Evolutionary conservation across 2,797 vertebrate genomes (phyloP), one percentile per base, ranked within the genome.

Genomic region (Pseudopleuronectes americanus): DNA sequence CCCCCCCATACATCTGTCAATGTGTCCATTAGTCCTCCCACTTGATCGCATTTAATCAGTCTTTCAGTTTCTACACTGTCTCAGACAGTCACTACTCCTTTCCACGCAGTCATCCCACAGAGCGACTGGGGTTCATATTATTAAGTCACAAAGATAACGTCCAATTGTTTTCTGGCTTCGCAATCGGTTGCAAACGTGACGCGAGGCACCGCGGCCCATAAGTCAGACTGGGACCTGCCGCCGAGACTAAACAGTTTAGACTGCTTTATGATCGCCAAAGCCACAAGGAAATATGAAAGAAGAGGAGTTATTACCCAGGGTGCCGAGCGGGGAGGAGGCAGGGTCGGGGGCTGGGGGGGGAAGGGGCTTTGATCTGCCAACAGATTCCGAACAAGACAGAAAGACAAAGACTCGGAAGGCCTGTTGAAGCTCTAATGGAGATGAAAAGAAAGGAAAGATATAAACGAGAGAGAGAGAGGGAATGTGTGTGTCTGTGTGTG

Each of bases 211-310:
- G 49, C 21, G 60, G 80, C 79, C 57, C 79, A 77, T 89, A 80
- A 89, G 78, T 91, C 84, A 91, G 79, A 87, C 76, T 33, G 24
- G 53, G 83, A 86, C 90, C 89, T 72, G 86, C 87, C 74, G 65
- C 80, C 62, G 67, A 94, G 92, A 93, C 92, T 94, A 94, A 94
- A 93, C 93, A 90, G 80, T 94, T 94, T 92, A 92, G 87, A 91
- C 89, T 92, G 84, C 84, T 80, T 81, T 85, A 89, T 80, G 86
- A 85, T 83, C 52, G 78, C 85, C 88, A 83, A 89, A 90, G 81
- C 90, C 86, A 22, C 85, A 85, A 79, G 64, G 81, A 91, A 93
- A 91, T 90, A 92, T 92, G 88, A 91, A 90, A 91, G 86, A 66
- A 78, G 79, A 85, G 82, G 85, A 91, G 86, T 90, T 85, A 90